These are phyloP conservation scores for Pogona vitticeps DNA, from an alignment of 2,113 vertebrate species.

Conservation along the genomic window DNA sequence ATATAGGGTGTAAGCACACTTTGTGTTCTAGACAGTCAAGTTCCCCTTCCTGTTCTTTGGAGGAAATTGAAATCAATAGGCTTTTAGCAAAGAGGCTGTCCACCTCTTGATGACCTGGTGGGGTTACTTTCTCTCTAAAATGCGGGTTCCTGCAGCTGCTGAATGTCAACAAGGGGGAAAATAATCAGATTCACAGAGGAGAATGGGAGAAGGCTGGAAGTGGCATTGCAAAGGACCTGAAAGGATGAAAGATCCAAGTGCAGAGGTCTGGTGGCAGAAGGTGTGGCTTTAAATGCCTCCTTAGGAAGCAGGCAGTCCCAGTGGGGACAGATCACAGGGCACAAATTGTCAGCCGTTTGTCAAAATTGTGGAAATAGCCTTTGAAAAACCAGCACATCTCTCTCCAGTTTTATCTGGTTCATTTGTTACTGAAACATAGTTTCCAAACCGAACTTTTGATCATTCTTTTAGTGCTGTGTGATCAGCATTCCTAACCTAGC, in stretches of 20 bases:
- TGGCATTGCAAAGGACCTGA: not conserved
- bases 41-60: conserved; percentile 31
- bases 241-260: conserved; percentile 23
- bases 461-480: no score
- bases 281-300: conserved; percentile 26
- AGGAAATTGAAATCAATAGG: conserved; percentile 28
- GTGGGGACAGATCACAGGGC: not conserved
- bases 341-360: conserved; percentile 50
- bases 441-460: not conserved
- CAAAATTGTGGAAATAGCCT: conserved; percentile 59
- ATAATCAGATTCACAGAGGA: conserved; percentile 10
- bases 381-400: conserved; percentile 54
- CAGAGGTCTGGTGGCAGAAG: conserved; percentile 34
- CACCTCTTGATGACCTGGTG: conserved; percentile 12
- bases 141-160: fast-evolving
- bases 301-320: fast-evolving
- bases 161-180: conserved; percentile 39
- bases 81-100: conserved; percentile 24
- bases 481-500: no score
- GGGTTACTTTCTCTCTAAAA: conserved; percentile 23
- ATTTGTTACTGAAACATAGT: conserved; percentile 32
- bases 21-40: conserved; percentile 18
- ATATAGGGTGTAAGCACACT: not conserved
- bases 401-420: conserved; percentile 33
- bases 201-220: conserved; percentile 17